Evolutionary conservation across 1,140 invertebrate species (phyloP), one percentile per base, ranked within the genome.

Genomic region (Homarus americanus): DNA sequence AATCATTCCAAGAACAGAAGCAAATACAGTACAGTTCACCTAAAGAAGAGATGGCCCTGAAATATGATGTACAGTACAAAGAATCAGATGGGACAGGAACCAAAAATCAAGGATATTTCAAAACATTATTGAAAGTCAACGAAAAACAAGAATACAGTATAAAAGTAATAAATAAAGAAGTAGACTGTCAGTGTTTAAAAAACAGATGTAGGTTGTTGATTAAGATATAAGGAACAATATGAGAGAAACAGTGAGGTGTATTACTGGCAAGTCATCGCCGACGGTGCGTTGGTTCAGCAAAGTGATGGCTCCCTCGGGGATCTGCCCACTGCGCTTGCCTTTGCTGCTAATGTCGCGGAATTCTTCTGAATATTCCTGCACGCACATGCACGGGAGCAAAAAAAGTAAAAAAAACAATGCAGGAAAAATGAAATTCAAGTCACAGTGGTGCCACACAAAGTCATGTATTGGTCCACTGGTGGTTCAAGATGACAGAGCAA

Each of bases 201-300:
- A 20, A 63, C 20, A 69, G 28, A 69, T 69, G 24, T 32, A 12
- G 63, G 4, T 63, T 63, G 63, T 69, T 69, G 63, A 69, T 69
- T 32, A 69, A 24, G 63, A 69, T 69, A 32, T 24, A 24, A 63
- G 12, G 20, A 69, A 69, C 28, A 84, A 28, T 69, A 58, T 72
- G 73, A 89, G 94, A 94, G 94, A 94, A 94, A 93, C 93, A 94
- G 94, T 94, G 93, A 94, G 94, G 94, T 94, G 93, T 94, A 95
- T 96, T 97, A 98, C 97, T 97, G 98, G 97, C 96, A 98, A 96
- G 95, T 99, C 98, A 95, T 98, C 98, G 95, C 97, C 96, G 93
- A 99, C 98, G 91, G 97, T 97, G 93, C 98, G 96, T 94, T 99
- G 98, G 96, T 98, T 98, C 95, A 99, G 98, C 93, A 99, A 96